Evolutionary conservation across 2,888 invertebrate species (phyloP), one percentile per base, ranked within the genome.

Genomic region (Drosophila emarginata): DNA sequence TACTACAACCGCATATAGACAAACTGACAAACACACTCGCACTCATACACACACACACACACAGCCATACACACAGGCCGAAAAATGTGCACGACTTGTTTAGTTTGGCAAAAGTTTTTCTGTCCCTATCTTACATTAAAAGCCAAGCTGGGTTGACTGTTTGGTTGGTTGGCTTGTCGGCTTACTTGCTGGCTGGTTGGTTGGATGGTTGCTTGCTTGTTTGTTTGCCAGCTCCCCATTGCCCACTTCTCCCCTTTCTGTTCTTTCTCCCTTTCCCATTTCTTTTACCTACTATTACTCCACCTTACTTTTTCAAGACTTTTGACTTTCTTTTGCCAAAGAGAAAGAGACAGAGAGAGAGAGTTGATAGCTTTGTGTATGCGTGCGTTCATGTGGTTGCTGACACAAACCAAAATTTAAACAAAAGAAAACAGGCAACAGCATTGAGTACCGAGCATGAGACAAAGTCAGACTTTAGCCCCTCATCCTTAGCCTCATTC

Each of bases 341-440:
- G 45, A 21, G 37, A 86, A 78, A 87, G 28, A 7, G 6, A 28
- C 4, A 28, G 32, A 32, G 11, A 32, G 32, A 32, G 11, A 87
- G 86, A 84, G 86, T 84, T 88, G 82, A 65, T 82, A 65, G 82
- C 87, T 83, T 85, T 79, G 79, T 66, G 18, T 51, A 18, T 77
- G 74, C 71, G 78, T 80, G 65, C 72, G 87, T 80, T 80, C 61
- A 74, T 83, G 84, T 75, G 84, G 87, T 84, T 84, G 84, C 81
- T 78, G 80, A 80, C 87, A 88, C 79, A 88, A 85, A 86, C 87
- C 88, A 83, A 85, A 88, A 86, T 86, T 85, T 88, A 88, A 88
- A 86, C 84, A 85, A 88, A 86, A 85, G 80, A 78, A 87, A 80
- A 78, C 87, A 70, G 63, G 82, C 77, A 77, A 65, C 77, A 77